phyloP scores from a whole-genome alignment of 30 jellyfish, hydroid and myxozoan species.

The Aurelia sp. region DNA sequence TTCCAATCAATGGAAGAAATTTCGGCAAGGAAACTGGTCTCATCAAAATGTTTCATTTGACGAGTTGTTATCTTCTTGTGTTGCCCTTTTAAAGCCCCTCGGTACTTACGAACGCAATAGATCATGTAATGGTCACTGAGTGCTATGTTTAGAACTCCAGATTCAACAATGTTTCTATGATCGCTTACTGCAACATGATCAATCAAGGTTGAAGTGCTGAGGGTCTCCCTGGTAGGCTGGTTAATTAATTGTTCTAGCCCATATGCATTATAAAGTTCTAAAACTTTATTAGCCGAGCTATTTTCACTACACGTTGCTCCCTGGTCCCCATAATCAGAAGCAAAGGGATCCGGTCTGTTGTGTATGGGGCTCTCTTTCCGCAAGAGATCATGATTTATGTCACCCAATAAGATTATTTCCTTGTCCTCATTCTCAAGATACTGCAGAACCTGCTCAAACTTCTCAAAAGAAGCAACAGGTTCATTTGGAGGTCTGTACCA shows the following conservation, averaged over 20 bases:
- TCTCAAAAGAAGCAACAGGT: slow-evolving; percentile 15
- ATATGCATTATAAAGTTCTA: slow-evolving; percentile 1
- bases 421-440: slow-evolving; percentile 45
- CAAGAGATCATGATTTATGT: slow-evolving; percentile 39
- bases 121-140: slow-evolving; percentile 47
- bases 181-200: slow-evolving; percentile 50
- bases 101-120: slow-evolving; percentile 70
- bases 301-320: neutral
- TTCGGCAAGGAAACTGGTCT: neutral
- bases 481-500: slow-evolving; percentile 58
- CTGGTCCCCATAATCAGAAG: no score
- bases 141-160: slow-evolving; percentile 44
- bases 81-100: slow-evolving; percentile 7
- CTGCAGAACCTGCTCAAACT: slow-evolving; percentile 23
- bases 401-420: slow-evolving; percentile 50
- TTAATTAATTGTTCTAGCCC: slow-evolving; percentile 26
- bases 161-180: slow-evolving; percentile 40
- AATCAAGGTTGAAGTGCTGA: slow-evolving; percentile 40
- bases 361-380: neutral
- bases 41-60: neutral
- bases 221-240: slow-evolving; percentile 43
- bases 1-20: slow-evolving; percentile 10
- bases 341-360: neutral
- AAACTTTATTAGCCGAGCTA: neutral
- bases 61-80: slow-evolving; percentile 7